phyloP scores from a whole-genome alignment of 2,113 vertebrate genomes.

The Zosterops pallidus region DNA sequence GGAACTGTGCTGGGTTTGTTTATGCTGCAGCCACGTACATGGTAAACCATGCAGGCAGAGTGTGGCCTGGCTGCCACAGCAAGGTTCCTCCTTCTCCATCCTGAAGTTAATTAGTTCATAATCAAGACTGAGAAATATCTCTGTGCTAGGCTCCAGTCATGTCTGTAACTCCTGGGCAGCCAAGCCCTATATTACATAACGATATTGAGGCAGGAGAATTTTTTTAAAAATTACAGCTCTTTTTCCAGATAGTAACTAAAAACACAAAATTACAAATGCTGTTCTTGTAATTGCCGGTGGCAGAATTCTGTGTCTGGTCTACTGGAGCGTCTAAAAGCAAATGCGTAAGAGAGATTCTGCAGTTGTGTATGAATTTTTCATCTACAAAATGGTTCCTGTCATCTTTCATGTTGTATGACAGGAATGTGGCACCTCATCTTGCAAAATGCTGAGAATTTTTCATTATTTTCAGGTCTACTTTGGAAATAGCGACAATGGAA shows the following conservation, averaged over 20 bases:
- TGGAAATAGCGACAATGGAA: constrained; percentile 67
- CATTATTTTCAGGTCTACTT: constrained; percentile 78
- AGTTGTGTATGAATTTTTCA: background rate
- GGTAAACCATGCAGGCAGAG: background rate
- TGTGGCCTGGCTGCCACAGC: background rate
- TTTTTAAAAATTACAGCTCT: background rate
- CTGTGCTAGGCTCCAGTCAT: background rate
- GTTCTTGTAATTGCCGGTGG: background rate
- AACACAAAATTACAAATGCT: background rate
- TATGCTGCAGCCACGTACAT: background rate
- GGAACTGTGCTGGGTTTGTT: background rate
- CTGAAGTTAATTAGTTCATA: background rate
- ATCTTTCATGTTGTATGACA: background rate
- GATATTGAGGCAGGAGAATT: background rate
- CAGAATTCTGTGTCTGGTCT: background rate
- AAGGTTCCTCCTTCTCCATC: background rate
- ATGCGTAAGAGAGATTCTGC: background rate
- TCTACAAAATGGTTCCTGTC: background rate
- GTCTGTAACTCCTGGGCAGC: background rate
- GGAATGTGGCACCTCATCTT: background rate
- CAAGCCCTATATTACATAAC: background rate
- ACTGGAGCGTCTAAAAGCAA: background rate
- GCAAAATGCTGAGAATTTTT: background rate
- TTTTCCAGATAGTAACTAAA: background rate
- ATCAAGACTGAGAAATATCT: background rate